Base-by-base conservation (phyloP, 2,113 vertebrate species). In the Dasypus novemcinctus region DNA sequence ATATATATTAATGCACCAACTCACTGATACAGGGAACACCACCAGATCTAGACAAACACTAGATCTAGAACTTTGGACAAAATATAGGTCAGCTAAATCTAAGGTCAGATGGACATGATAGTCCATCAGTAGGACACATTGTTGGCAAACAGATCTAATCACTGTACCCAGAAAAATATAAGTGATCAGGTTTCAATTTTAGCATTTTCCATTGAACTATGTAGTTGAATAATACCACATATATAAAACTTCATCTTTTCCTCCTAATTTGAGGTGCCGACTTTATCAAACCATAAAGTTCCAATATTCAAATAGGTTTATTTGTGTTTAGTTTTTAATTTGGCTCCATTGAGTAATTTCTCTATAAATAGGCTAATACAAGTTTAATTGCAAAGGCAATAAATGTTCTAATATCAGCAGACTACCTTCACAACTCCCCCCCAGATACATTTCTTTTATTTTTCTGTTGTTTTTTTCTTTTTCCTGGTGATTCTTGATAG, bases 41-140 rank as follows among this genome's bases (percentile, higher is more conserved):
- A 64, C 31, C 66, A 52, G 41, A 36, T 7, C 38, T 82, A 66
- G 71, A 57, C 20, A 78, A 31, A 54, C 13, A 21, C 63, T 54
- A 0, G 23, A 41, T 27, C 63, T 54, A 0, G 23, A 41, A 36
- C 12, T 38, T 1, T 74, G 1, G 4, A 23, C 49, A 72, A 57
- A n/a, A 57, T 17, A 49, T 33, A 59, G 41, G 5, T 41, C 43
- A 21, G 4, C 11, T 27, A 52, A 12, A 25, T 23, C 1, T 49
- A 69, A 15, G 46, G 13, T 72, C 10, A n/a, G 31, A 15, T 36
- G 25, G 3, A 31, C 27, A 20, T 46, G 7, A 85, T 7, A 72
- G 3, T 31, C 2, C 25, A 43, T 49, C 36, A 43, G 18, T 3
- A n/a, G 7, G 76, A 25, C 5, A 11, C 7, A 1, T 13, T n/a